These are phyloP conservation scores for Bambusicola thoracicus DNA, from an alignment of 2,113 vertebrate genomes.

Conservation along the genomic window DNA sequence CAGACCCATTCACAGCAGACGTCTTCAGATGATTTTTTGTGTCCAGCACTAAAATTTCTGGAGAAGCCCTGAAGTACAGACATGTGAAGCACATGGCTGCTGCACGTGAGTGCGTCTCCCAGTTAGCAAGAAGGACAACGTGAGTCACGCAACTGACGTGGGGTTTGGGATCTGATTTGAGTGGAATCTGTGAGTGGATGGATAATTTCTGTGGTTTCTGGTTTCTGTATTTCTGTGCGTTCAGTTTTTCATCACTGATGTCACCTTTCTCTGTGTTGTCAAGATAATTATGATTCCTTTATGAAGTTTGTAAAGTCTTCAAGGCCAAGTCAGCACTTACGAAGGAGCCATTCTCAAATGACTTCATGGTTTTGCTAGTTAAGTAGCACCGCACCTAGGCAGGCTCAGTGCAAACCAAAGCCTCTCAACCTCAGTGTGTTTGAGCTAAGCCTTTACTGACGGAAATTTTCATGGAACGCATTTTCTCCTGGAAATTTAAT, in stretches of 20 bases:
- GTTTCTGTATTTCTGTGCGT: background rate
- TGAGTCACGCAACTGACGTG: no score
- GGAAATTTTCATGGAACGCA: constrained; percentile 46
- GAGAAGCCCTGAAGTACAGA: background rate
- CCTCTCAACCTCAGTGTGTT: fast-evolving
- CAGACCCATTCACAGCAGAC: fast-evolving
- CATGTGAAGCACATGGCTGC: fast-evolving
- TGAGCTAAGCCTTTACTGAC: background rate
- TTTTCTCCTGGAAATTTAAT: constrained; percentile 65
- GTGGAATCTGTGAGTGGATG: background rate
- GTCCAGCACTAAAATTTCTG: background rate
- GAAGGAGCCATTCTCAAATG: background rate
- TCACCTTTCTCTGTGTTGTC: background rate
- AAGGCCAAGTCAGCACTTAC: background rate
- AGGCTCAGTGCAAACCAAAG: background rate
- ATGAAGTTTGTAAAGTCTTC: background rate
- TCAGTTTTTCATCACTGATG: background rate
- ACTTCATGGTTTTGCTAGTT: background rate
- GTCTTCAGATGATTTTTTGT: background rate
- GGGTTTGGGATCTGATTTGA: background rate
- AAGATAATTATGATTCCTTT: background rate
- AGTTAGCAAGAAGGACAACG: background rate
- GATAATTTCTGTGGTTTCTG: background rate
- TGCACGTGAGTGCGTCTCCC: background rate
- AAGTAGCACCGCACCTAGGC: background rate